Base-by-base conservation (phyloP, 1,140 invertebrate genomes). In the Dermatophagoides farinae region DNA sequence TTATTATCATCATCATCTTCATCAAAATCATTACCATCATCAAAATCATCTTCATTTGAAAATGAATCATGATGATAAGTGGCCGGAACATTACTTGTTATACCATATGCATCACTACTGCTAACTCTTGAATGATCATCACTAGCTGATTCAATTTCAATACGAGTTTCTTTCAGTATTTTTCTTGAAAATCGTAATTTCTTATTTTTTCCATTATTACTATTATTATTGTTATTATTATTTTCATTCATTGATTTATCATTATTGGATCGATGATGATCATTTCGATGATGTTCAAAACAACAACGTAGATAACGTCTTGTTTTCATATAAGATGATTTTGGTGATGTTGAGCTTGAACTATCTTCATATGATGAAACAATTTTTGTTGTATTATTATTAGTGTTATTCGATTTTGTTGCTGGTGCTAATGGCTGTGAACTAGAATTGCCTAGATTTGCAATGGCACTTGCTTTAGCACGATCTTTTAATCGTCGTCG, bases 401-500 rank as follows among this genome's bases (percentile, higher is more conserved):
- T 16, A 55, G 8, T 12, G 53, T 25, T 55, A 5, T 25, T 23
- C 12, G 53, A 22, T 14, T 14, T 55, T 18, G 53, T 2, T 11
- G 23, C 25, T 9, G 49, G 2, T 22, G 38, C 23, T 31, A n/a
- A 54, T 60, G 14, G 57, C 6, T 31, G 57, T 16, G 4, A 9
- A 38, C 11, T 51, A 4, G 75, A 69, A 77, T 81, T 25, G 79
- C 79, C 49, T 41, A 61, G 51, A 31, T 46, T 57, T 41, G 65
- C 41, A 53, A 80, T 69, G 8, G 66, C 61, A 58, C 69, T 57
- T 31, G 60, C 40, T 37, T 65, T 62, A 61, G 66, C 22, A 54
- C 62, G 50, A 5, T 55, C 62, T 80, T 75, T 88, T 88, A 22
- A 89, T 90, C 49, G 88, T 91, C 62, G 88, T 79, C 70, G 92